Percentiles rank a stretch among this genome's conserved stretches.
Conservation (phyloP, 2,888 invertebrate genomes). For the Chirona hameri region DNA sequence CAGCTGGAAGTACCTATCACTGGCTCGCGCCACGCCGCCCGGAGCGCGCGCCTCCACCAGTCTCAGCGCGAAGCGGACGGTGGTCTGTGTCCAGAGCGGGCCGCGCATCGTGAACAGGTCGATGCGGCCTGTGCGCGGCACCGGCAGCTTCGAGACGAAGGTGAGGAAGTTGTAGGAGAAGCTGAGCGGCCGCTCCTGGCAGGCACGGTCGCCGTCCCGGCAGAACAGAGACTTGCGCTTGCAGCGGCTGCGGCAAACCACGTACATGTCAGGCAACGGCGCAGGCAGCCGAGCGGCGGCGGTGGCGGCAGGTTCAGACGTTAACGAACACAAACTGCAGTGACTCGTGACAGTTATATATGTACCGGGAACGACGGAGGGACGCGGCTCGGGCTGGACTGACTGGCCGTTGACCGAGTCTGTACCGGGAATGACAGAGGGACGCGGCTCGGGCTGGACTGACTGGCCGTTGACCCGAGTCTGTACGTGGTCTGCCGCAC, state of each 20-base stretch:
- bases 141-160: constrained; percentile 75
- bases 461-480: not conserved
- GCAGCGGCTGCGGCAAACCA: constrained; percentile 66
- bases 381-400: no score
- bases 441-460: no score
- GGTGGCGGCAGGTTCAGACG: not conserved
- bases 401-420: no score
- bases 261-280: constrained; percentile 24
- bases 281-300: constrained; percentile 3
- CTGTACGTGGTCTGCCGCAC: not conserved
- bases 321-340: no score
- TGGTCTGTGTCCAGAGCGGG: constrained; percentile 65
- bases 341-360: no score
- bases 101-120: constrained; percentile 87
- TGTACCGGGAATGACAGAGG: no score
- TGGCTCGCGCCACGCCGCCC: constrained; percentile 50
- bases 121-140: constrained; percentile 60
- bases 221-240: constrained; percentile 67
- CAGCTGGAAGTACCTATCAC: constrained; percentile 36
- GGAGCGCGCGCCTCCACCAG: constrained; percentile 57
- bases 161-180: constrained; percentile 92
- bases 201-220: constrained; percentile 65
- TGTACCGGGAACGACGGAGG: no score
- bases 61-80: constrained; percentile 70
- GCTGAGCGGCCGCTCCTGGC: constrained; percentile 74